phyloP scores from a whole-genome alignment of 2,797 vertebrate species.

The Ciconia nigra region DNA sequence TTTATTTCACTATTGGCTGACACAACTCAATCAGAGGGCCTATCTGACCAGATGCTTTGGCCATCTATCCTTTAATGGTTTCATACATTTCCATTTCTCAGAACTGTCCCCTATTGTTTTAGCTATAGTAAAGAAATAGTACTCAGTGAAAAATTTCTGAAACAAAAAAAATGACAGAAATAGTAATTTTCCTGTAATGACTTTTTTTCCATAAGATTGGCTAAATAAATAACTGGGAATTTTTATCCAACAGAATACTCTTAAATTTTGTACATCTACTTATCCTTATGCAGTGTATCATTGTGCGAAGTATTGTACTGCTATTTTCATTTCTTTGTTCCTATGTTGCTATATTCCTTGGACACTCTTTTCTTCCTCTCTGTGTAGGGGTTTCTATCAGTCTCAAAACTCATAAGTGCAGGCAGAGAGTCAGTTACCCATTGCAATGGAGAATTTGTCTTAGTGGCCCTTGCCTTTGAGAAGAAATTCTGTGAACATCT shows the following conservation, averaged over 20 bases:
- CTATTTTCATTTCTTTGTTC: neutral
- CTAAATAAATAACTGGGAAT: neutral
- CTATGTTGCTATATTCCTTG: neutral
- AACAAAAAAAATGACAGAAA: neutral
- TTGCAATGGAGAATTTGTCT: neutral
- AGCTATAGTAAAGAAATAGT: neutral
- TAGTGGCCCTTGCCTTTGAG: neutral
- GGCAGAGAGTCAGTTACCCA: neutral
- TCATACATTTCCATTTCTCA: neutral
- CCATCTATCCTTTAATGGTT: neutral
- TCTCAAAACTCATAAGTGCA: neutral
- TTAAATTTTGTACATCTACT: neutral
- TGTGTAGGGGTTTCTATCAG: neutral
- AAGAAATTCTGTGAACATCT: neutral
- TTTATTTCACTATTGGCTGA: neutral
- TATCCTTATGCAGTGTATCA: neutral
- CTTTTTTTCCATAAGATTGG: neutral
- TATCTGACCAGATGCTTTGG: neutral
- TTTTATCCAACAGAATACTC: neutral
- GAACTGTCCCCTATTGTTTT: neutral
- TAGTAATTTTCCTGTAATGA: neutral
- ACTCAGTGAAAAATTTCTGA: neutral
- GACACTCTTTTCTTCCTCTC: neutral
- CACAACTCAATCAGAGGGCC: rapidly evolving
- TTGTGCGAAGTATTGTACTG: neutral